These are phyloP conservation scores for Smutsia gigantea DNA, from an alignment of 2,797 vertebrate genomes.

Conservation along the genomic window DNA sequence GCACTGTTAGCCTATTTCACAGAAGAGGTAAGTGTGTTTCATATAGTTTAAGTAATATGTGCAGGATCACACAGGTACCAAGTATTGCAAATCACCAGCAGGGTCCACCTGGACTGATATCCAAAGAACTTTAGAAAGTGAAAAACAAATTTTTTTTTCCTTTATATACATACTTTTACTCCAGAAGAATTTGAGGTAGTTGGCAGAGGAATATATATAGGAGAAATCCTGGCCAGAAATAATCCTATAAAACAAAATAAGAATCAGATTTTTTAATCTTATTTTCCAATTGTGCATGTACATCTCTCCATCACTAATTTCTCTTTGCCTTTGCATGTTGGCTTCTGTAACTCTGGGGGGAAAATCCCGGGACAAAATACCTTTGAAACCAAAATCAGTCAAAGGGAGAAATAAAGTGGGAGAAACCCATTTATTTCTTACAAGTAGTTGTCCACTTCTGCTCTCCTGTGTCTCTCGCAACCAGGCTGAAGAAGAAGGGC, in stretches of 20 bases:
- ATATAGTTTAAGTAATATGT: not conserved
- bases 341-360: no score
- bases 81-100: not conserved
- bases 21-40: not conserved
- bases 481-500: no score
- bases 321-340: not conserved
- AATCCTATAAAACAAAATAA: not conserved
- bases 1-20: not conserved
- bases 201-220: not conserved
- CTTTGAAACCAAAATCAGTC: no score
- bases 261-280: not conserved
- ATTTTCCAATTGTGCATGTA: not conserved
- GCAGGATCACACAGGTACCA: not conserved
- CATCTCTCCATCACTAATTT: not conserved
- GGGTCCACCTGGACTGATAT: not conserved
- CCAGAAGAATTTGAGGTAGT: not conserved
- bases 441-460: no score
- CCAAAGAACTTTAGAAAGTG: not conserved
- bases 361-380: no score
- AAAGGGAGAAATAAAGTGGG: no score
- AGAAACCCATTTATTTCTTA: no score
- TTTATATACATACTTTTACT: not conserved
- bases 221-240: not conserved
- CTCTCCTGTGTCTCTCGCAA: no score
- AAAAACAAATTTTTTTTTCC: not conserved